These are phyloP conservation scores for Acanthopleura granulata DNA, from an alignment of 2,888 invertebrate genomes.

Conservation along the genomic window DNA sequence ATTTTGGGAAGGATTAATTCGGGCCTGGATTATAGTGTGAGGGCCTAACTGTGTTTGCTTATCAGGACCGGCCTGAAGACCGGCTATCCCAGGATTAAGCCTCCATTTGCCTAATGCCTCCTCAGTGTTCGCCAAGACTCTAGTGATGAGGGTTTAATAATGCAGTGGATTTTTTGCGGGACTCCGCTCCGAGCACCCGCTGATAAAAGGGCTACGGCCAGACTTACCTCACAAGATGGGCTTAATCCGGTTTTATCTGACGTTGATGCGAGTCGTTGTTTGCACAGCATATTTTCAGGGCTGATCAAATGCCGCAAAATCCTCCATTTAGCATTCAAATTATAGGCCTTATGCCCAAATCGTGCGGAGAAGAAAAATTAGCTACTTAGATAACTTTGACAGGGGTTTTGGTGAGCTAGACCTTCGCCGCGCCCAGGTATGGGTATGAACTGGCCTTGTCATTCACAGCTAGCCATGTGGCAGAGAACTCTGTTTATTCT, in stretches of 20 bases:
- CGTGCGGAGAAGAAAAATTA: slow-evolving; percentile 9
- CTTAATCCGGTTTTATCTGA: slow-evolving; percentile 16
- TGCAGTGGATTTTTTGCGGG: slow-evolving; percentile 5
- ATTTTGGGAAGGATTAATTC: slow-evolving; percentile 38
- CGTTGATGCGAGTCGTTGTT: slow-evolving; percentile 14
- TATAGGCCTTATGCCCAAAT: slow-evolving; percentile 23
- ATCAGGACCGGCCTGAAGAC: slow-evolving; percentile 30
- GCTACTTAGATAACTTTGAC: slow-evolving; percentile 16
- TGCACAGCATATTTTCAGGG: slow-evolving; percentile 24
- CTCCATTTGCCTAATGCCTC: slow-evolving; percentile 37
- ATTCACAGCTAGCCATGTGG: too few relatives aligned
- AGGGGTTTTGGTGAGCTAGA: background rate
- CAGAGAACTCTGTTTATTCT: too few relatives aligned
- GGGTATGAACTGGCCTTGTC: too few relatives aligned
- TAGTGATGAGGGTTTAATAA: slow-evolving; percentile 18
- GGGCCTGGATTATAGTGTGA: slow-evolving; percentile 34
- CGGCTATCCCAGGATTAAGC: slow-evolving; percentile 30
- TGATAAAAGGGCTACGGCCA: slow-evolving; percentile 14
- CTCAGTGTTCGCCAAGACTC: background rate
- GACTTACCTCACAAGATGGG: background rate
- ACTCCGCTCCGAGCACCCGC: background rate
- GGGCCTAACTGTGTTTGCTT: slow-evolving; percentile 46
- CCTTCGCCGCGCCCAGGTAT: too few relatives aligned
- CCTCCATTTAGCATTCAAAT: slow-evolving; percentile 42
- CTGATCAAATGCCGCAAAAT: slow-evolving; percentile 29